A percentile compares a stretch with the other conserved stretches of the same genome.
Evolutionary conservation across 2,888 invertebrate species (phyloP).

Genomic region (Cerastoderma edule): DNA sequence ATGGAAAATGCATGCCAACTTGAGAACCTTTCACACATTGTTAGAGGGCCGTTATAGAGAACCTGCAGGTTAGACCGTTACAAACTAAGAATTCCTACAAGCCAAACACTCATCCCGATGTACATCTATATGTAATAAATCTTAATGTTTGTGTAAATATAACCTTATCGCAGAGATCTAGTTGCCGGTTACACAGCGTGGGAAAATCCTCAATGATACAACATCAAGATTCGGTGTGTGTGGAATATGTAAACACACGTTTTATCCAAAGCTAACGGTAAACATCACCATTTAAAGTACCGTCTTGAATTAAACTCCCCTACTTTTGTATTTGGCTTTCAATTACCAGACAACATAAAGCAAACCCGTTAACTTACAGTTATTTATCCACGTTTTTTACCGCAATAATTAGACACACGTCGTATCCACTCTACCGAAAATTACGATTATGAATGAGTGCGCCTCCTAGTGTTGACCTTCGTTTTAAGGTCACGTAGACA

Average conservation of each 20-base stretch:
- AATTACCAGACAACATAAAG: not conserved
- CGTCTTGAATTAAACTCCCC: not conserved
- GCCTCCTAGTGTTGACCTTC: constrained; percentile 21
- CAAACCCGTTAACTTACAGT: not conserved
- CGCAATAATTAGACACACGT: not conserved
- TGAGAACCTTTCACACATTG: too few relatives aligned
- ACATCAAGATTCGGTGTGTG: not conserved
- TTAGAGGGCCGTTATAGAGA: too few relatives aligned
- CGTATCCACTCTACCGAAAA: not conserved
- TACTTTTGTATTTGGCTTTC: too few relatives aligned
- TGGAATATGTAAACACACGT: not conserved
- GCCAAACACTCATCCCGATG: too few relatives aligned
- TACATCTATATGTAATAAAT: too few relatives aligned
- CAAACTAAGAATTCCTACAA: too few relatives aligned
- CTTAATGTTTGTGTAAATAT: too few relatives aligned
- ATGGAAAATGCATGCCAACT: too few relatives aligned
- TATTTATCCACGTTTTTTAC: not conserved
- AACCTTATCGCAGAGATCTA: too few relatives aligned
- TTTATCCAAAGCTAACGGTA: not conserved
- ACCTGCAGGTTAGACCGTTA: too few relatives aligned
- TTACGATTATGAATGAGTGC: constrained; percentile 18
- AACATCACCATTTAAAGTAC: not conserved
- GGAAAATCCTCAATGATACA: not conserved
- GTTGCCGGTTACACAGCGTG: not conserved
- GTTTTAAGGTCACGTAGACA: constrained; percentile 18